Percentiles rank a stretch among this genome's conserved stretches.
These are phyloP conservation scores for Pheucticus melanocephalus DNA, from an alignment of 2,113 vertebrate species.

Conservation along the genomic window DNA sequence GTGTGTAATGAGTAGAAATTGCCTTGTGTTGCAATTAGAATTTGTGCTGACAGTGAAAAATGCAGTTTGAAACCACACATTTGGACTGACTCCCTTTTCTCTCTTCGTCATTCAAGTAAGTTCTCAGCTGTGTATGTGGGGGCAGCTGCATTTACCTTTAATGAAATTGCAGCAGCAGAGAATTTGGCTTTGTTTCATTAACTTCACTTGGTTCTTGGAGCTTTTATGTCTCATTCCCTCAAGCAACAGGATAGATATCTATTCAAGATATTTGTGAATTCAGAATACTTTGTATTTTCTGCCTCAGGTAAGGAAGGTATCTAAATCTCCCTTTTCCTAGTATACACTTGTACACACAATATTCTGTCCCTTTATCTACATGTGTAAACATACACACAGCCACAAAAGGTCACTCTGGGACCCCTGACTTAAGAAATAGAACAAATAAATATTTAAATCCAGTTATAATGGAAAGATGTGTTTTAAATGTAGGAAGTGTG, in stretches of 20 bases:
- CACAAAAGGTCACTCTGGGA: not conserved
- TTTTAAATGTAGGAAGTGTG: not conserved
- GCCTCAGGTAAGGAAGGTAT: not conserved
- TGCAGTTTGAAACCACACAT: not conserved
- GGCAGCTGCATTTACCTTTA: constrained; percentile 38
- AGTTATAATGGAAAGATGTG: not conserved
- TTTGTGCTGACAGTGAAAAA: constrained; percentile 59
- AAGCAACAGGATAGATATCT: not conserved
- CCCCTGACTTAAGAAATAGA: not conserved
- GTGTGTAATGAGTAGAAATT: constrained; percentile 1
- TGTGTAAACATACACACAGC: not conserved
- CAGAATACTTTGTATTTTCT: not conserved
- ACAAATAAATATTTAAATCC: not conserved
- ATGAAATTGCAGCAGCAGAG: constrained; percentile 27
- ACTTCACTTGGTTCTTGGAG: not conserved
- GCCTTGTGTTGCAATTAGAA: not conserved
- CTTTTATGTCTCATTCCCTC: constrained; percentile 33
- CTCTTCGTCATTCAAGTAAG: not conserved
- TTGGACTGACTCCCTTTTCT: constrained; percentile 28
- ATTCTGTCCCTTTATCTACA: not conserved
- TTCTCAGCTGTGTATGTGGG: constrained; percentile 51
- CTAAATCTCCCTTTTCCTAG: not conserved
- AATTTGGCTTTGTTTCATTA: constrained; percentile 24
- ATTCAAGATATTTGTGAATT: not conserved
- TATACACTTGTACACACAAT: not conserved